Percentiles rank a stretch among this genome's conserved stretches.
These are phyloP conservation scores for Sarcophilus harrisii DNA, from an alignment of 2,797 vertebrate species.

Conservation along the genomic window DNA sequence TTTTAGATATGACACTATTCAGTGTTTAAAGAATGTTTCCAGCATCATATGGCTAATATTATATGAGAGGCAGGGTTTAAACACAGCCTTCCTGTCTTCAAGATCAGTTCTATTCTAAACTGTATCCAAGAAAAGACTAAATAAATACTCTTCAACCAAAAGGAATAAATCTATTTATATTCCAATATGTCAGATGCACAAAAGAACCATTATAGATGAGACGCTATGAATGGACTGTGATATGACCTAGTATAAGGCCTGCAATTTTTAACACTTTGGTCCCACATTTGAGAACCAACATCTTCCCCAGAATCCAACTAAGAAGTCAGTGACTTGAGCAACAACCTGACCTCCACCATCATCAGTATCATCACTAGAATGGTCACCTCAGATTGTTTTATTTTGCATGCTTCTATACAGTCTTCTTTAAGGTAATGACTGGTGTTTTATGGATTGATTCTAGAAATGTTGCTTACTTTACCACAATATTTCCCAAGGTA, in stretches of 20 bases:
- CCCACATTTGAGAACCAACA: neutral
- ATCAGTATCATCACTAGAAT: neutral
- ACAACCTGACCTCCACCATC: neutral
- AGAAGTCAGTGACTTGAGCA: neutral
- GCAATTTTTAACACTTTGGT: neutral
- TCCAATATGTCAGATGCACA: neutral
- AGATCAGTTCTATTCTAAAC: neutral
- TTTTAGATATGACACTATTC: neutral
- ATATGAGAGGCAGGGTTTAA: neutral
- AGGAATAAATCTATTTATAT: neutral
- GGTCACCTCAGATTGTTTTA: neutral
- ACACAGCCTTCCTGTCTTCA: neutral
- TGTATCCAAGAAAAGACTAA: neutral
- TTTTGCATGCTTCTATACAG: neutral
- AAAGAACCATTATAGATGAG: too few relatives aligned
- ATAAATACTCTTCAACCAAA: neutral
- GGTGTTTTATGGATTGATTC: neutral
- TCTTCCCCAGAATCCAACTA: neutral
- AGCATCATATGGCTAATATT: neutral
- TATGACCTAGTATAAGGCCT: neutral
- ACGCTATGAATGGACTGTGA: neutral
- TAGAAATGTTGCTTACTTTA: conserved; percentile 90
- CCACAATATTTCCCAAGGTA: conserved; percentile 95
- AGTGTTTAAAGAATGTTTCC: neutral
- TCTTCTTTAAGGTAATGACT: neutral